Percentiles rank a stretch among this genome's conserved stretches.
Evolutionary conservation across 1,140 invertebrate genomes (phyloP).

Genomic region (Drosophila mayri): DNA sequence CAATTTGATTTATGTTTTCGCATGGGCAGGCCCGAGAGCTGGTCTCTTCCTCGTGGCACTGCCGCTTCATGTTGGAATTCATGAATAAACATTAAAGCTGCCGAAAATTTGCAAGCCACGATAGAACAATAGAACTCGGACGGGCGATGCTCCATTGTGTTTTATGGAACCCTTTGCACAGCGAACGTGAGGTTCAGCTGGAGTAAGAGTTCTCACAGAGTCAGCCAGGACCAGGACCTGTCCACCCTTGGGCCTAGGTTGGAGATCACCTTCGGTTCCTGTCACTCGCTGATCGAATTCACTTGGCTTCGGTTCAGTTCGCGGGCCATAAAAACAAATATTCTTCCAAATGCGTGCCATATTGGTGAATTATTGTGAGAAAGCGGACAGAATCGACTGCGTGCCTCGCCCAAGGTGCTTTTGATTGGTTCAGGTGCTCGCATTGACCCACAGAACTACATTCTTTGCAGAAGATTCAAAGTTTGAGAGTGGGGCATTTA

Average conservation of each 20-base stretch:
- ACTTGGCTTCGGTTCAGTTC: slow-evolving; percentile 24
- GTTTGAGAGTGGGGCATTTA: slow-evolving; percentile 21
- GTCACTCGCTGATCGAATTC: slow-evolving; percentile 70
- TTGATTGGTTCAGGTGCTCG: slow-evolving; percentile 76
- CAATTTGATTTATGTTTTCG: slow-evolving; percentile 72
- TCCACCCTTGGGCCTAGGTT: slow-evolving; percentile 22
- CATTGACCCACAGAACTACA: slow-evolving; percentile 81
- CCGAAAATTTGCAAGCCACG: slow-evolving; percentile 70
- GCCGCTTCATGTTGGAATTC: slow-evolving; percentile 80
- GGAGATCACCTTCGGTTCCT: slow-evolving; percentile 26
- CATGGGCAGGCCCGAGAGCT: slow-evolving; percentile 40
- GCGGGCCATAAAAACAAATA: not conserved
- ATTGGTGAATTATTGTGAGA: slow-evolving; percentile 59
- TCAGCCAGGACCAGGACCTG: slow-evolving; percentile 23
- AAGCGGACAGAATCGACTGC: slow-evolving; percentile 59
- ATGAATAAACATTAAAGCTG: slow-evolving; percentile 82
- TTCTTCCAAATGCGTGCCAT: slow-evolving; percentile 43
- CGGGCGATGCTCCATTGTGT: slow-evolving; percentile 75
- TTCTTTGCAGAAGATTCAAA: slow-evolving; percentile 26
- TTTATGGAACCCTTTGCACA: slow-evolving; percentile 62
- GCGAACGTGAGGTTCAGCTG: slow-evolving; percentile 73
- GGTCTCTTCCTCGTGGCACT: slow-evolving; percentile 74
- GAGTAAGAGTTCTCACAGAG: slow-evolving; percentile 61
- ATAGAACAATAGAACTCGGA: slow-evolving; percentile 70
- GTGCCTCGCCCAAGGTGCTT: slow-evolving; percentile 51